Base-by-base conservation (phyloP, 2,888 invertebrate species). In the Steinernema scapterisci region DNA sequence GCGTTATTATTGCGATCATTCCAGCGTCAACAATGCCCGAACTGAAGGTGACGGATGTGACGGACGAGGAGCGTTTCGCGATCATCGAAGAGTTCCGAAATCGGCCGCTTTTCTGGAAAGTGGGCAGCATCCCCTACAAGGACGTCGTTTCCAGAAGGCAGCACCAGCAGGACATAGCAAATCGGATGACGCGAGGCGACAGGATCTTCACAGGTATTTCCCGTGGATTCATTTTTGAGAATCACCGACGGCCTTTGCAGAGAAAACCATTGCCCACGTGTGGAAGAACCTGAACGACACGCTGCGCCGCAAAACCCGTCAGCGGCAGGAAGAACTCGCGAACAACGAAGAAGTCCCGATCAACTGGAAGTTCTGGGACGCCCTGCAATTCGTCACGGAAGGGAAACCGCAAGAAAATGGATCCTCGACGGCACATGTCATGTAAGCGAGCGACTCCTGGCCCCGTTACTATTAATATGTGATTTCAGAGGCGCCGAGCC, bases 261-360 rank as follows among this genome's bases (percentile, higher is more conserved):
- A 63, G n/a, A 63, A 63, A 63, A 63, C 63, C 31, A 31, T 63
- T 16, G 63, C 63, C 63, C 27, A 25, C 11, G 63, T 63, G 31
- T 63, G 63, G 63, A 63, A 63, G n/a, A 63, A 63, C 31, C 63
- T 63, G 63, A 63, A 63, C 63, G 63, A 63, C 63, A 63, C 63
- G 2, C 31, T 63, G 63, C 63, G 63, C 9, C 63, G 63, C 31
- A 63, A 63, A 25, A 63, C 63, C 6, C 63, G 63, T n/a, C 63
- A 63, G 27, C 63, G 63, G 3, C 63, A 63, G 16, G 63, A 63
- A 16, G 63, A 63, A 31, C 63, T 63, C 1, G 63, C 63, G 31
- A 63, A 63, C 63, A 63, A 63, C 63, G 63, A 63, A 16, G 63
- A 63, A 16, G 31, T 31, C 31, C 27, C 63, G 3, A n/a, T 63